phyloP scores from a whole-genome alignment of 2,113 vertebrate genomes.

The Cryptomyrus ogoouensis region DNA sequence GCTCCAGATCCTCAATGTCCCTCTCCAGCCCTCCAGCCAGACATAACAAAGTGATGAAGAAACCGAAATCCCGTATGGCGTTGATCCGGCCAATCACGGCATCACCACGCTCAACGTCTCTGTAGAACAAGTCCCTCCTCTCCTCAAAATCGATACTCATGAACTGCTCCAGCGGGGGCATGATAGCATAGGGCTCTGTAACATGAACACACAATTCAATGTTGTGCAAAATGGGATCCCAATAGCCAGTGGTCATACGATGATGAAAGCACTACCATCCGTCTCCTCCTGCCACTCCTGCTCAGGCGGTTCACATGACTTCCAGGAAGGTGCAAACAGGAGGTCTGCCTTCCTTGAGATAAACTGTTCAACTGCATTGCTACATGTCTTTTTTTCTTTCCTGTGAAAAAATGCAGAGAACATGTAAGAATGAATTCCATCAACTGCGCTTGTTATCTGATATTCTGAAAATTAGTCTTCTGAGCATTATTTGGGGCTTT shows the following conservation, averaged over 20 bases:
- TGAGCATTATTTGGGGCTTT: neutral
- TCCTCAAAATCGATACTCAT: conserved; percentile 81
- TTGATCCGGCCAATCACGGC: conserved; percentile 84
- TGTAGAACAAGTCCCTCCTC: conserved; percentile 78
- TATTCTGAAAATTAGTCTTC: neutral
- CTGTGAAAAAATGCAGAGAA: conserved; percentile 36
- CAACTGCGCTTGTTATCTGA: neutral
- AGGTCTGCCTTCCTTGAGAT: conserved; percentile 92
- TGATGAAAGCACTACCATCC: conserved; percentile 60
- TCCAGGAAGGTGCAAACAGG: conserved; percentile 83
- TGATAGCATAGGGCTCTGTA: conserved; percentile 80
- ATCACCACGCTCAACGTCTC: conserved; percentile 85
- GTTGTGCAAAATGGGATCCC: neutral
- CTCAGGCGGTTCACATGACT: conserved; percentile 54
- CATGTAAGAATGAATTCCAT: neutral
- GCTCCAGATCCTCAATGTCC: conserved; percentile 82
- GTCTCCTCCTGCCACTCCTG: conserved; percentile 65
- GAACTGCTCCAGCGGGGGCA: conserved; percentile 88
- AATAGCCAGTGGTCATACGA: neutral
- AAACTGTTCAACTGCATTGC: conserved; percentile 80
- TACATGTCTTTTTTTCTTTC: conserved; percentile 57
- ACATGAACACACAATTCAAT: neutral
- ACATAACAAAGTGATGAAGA: conserved; percentile 89
- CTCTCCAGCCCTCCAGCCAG: conserved; percentile 73
- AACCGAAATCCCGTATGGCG: conserved; percentile 90